Conservation (phyloP, 2,797 vertebrate genomes). For the Pseudochromis fuscus region DNA sequence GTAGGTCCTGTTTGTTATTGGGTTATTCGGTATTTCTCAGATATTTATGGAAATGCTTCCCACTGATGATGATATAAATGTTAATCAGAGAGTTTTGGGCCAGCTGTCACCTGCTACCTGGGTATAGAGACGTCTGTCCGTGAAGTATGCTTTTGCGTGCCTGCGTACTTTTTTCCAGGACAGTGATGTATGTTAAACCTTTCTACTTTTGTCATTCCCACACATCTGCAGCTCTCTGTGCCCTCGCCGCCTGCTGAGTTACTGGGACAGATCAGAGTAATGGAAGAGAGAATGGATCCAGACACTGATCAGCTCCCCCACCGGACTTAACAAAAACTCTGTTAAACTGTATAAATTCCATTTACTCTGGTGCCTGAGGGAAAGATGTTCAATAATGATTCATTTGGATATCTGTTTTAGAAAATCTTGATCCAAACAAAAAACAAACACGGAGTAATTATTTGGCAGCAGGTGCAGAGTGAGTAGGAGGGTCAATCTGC, state of each 20-base stretch:
- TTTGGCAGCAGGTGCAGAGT: constrained; percentile 8
- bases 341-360: constrained; percentile 49
- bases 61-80: constrained; percentile 6
- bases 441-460: constrained; percentile 4
- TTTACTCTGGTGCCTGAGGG: constrained; percentile 21
- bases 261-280: constrained; percentile 66
- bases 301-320: constrained; percentile 63
- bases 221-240: constrained; percentile 36
- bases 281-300: constrained; percentile 63
- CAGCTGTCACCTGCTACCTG: not conserved
- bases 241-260: constrained; percentile 31
- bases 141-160: not conserved
- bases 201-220: constrained; percentile 42
- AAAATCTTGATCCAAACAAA: constrained; percentile 13
- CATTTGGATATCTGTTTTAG: constrained; percentile 31
- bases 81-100: not conserved
- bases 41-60: not conserved
- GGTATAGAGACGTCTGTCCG: not conserved
- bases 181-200: constrained; percentile 47
- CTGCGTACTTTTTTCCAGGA: constrained; percentile 10
- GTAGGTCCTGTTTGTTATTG: not conserved
- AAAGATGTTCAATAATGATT: constrained; percentile 23
- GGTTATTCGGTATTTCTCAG: not conserved
- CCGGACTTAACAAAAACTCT: constrained; percentile 54
- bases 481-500: constrained; percentile 4